A percentile compares a stretch with the other conserved stretches of the same genome.
Evolutionary conservation across 2,888 invertebrate species (phyloP).

Genomic region (Chrysolina americana): DNA sequence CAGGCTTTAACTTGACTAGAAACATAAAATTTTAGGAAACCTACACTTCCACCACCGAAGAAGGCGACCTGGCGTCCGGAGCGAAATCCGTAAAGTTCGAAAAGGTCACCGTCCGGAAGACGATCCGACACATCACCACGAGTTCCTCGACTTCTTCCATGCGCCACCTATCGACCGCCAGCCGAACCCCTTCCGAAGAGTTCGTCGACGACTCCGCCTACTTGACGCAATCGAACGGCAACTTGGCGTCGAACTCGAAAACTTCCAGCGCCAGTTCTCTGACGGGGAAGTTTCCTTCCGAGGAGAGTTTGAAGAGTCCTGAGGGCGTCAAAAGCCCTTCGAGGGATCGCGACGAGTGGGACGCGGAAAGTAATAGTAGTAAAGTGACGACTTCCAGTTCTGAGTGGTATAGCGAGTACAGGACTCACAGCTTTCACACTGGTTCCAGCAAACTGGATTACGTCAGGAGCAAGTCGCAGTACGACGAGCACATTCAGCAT

Average conservation of each 20-base stretch:
- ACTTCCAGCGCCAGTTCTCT: slow-evolving; percentile 72
- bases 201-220: slow-evolving; percentile 73
- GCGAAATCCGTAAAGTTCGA: slow-evolving; percentile 81
- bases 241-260: slow-evolving; percentile 68
- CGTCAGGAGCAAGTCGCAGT: slow-evolving; percentile 85
- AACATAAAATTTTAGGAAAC: slow-evolving; percentile 68
- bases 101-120: slow-evolving; percentile 78
- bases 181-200: slow-evolving; percentile 74
- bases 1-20: neutral
- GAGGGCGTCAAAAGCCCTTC: slow-evolving; percentile 36
- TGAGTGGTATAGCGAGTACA: slow-evolving; percentile 76
- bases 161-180: slow-evolving; percentile 55
- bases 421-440: slow-evolving; percentile 75
- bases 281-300: slow-evolving; percentile 71
- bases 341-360: slow-evolving; percentile 64
- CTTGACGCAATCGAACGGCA: slow-evolving; percentile 70
- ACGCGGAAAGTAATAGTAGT: slow-evolving; percentile 69
- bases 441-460: slow-evolving; percentile 80
- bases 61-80: slow-evolving; percentile 77
- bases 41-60: slow-evolving; percentile 73
- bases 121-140: slow-evolving; percentile 73
- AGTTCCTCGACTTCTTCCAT: slow-evolving; percentile 58
- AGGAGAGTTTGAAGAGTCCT: slow-evolving; percentile 70
- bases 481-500: slow-evolving; percentile 88
- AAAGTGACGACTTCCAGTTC: slow-evolving; percentile 66